Evolutionary conservation across 2,113 vertebrate species (phyloP), one percentile per base, ranked within the genome.

Genomic region (Brachionichthys hirsutus): DNA sequence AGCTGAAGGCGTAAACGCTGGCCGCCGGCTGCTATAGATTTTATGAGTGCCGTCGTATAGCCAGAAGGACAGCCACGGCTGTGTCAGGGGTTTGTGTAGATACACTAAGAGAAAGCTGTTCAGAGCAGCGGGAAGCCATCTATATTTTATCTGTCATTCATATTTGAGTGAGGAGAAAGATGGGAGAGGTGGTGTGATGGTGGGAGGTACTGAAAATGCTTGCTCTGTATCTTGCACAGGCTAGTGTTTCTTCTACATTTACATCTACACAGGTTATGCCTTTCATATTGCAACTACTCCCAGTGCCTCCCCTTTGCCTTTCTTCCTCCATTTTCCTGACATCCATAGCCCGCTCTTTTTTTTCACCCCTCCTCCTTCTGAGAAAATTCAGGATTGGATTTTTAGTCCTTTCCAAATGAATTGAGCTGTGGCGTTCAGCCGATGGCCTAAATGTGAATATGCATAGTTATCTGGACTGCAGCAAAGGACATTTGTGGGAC

Each of bases 381-480:
- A 73, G 56, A 75, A 47, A 69, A 74, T 41, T 54, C 67, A 38
- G 10, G 78, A 83, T 85, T 84, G 79, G 70, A 83, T 81, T 88
- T 82, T 78, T 70, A 77, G 77, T 74, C 67, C 59, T 56, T 81
- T 86, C 62, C 74, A 83, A 88, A 86, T 86, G 68, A 89, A 88
- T 89, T 78, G 85, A 84, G 83, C 61, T 60, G 64, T 44, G 62
- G 77, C 67, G 48, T 73, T 81, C 78, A 85, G 86, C 88, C 86
- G 67, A 90, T 91, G 90, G 88, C 77, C 81, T 82, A 89, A 89
- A 90, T 90, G 88, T 91, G 89, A 91, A 83, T 90, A 82, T 81
- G 85, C 85, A 82, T 83, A 86, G 85, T 90, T 89, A 85, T 86
- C 64, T 45, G 74, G 69, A 79, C 81, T 73, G 83, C 78, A 55